Base-by-base conservation (phyloP, 2,888 invertebrate genomes). In the Neria commutata region DNA sequence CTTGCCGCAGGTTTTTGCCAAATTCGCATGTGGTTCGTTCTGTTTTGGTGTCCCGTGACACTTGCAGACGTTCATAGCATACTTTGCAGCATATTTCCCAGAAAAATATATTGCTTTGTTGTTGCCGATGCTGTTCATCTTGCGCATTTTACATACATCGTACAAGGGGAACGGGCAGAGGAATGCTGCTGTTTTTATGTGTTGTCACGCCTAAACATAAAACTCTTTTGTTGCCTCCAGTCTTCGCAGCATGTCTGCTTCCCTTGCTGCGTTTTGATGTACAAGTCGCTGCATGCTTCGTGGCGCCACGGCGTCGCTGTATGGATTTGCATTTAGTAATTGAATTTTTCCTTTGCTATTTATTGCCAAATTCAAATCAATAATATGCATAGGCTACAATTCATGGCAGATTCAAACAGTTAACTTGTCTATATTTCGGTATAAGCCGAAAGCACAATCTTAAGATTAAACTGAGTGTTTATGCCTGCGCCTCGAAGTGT, bases 21-120 rank as follows among this genome's bases (percentile, higher is more conserved):
- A 37, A 37, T 37, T 37, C 37, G n/a, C 37, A 37, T 37, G 37
- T 37, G 37, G 37, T 37, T n/a, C n/a, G n/a, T n/a, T n/a, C n/a
- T n/a, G n/a, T n/a, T n/a, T n/a, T n/a, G n/a, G n/a, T n/a, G n/a
- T n/a, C n/a, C n/a, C 14, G 37, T 37, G 37, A 37, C 37, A 37
- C 37, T 37, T 5, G 37, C 37, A 37, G 37, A 37, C 37, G 6
- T 29, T 37, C 37, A n/a, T 37, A 29, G 29, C 29, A 29, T 29
- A 29, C 29, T 29, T 29, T 29, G 5, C 5, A 5, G 29, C 29
- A 29, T 29, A 11, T n/a, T n/a, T n/a, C n/a, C n/a, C n/a, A n/a
- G 6, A 29, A 29, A 11, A 5, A 11, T 29, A 29, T 29, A 11
- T 37, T 37, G 8, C n/a, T 6, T 37, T n/a, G 6, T 37, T 37